A percentile compares a stretch with the other conserved stretches of the same genome.
Conservation (phyloP, 2,113 vertebrate species). For the Rhombomys opimus region DNA sequence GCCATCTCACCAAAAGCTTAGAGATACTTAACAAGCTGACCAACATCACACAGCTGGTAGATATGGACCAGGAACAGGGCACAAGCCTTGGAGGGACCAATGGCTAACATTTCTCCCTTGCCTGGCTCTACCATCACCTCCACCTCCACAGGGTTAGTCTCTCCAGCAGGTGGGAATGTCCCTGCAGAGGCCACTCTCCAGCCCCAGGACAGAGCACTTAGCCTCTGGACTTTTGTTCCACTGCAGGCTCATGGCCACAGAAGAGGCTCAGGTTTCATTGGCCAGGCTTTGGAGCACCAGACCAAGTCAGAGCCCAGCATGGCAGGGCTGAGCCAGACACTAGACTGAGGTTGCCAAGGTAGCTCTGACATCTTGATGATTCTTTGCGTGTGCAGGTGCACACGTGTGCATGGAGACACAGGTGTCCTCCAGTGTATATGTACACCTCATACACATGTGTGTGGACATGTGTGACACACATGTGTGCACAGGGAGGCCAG, state of each 20-base stretch:
- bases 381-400: background rate
- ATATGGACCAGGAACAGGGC: background rate
- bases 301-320: background rate
- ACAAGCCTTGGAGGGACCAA: background rate
- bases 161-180: background rate
- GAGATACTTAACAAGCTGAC: background rate
- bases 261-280: background rate
- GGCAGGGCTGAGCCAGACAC: background rate
- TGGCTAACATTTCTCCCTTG: background rate
- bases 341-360: background rate
- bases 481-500: background rate
- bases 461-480: background rate
- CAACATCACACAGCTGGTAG: background rate
- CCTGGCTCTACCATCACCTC: background rate
- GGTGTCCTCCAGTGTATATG: background rate
- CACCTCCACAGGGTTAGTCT: background rate
- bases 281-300: background rate
- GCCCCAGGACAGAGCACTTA: background rate
- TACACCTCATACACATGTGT: background rate
- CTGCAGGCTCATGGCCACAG: fast-evolving
- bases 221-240: background rate
- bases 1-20: background rate
- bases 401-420: background rate
- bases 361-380: background rate
- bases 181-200: background rate